Percentiles rank a stretch among this genome's conserved stretches.
phyloP scores from a whole-genome alignment of 1,140 invertebrate species.

The Cydia splendana region DNA sequence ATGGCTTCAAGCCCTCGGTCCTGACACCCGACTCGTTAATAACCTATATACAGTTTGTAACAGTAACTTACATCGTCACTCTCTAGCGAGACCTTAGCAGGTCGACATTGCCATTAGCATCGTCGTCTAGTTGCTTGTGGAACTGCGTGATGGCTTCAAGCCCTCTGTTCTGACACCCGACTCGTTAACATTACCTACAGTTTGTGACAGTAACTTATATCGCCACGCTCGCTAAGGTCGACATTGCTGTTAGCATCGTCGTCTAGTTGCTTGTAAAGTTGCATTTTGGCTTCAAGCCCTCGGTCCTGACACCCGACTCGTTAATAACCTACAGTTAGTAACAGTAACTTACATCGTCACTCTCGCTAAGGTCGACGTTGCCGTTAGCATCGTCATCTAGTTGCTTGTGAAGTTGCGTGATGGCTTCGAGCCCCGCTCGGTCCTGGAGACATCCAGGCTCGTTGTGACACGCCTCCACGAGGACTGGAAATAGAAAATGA shows the following conservation, averaged over 20 bases:
- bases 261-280: constrained; percentile 80
- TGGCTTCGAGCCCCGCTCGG: constrained; percentile 92
- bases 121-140: constrained; percentile 80
- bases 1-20: constrained; percentile 80
- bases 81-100: no score
- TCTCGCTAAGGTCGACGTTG: constrained; percentile 95
- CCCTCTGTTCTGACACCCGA: constrained; percentile 87
- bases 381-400: constrained; percentile 97
- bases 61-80: constrained; percentile 93
- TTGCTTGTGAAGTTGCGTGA: constrained; percentile 91
- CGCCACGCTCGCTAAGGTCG: constrained; percentile 60
- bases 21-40: constrained; percentile 83
- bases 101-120: constrained; percentile 86
- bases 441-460: constrained; percentile 90
- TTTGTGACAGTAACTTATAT: constrained; percentile 83
- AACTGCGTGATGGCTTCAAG: background rate
- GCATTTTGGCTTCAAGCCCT: constrained; percentile 37
- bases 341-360: constrained; percentile 90
- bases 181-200: constrained; percentile 48
- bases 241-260: constrained; percentile 88
- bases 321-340: no score
- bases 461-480: constrained; percentile 78
- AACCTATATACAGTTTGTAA: background rate
- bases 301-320: constrained; percentile 88
- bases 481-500: constrained; percentile 53